Conservation (phyloP, 2,888 invertebrate genomes). For the Pseudococcus longispinus region DNA sequence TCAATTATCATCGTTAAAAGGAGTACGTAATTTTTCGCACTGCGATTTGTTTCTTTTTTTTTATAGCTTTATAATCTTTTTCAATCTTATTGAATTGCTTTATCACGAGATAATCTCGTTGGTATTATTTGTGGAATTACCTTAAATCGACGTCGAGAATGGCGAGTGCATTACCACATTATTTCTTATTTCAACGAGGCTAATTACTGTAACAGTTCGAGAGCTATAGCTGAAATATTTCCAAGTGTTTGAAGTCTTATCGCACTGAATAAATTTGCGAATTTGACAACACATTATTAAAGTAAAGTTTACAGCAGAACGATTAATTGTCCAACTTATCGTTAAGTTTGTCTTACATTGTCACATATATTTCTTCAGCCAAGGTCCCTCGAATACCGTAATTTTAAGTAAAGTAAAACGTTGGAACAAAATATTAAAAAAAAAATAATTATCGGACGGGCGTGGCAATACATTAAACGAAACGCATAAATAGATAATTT, state of each 20-base stretch:
- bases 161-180: background rate
- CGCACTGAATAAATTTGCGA: background rate
- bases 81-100: background rate
- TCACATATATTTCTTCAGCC: background rate
- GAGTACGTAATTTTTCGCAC: background rate
- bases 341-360: background rate
- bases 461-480: background rate
- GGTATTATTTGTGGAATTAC: background rate
- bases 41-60: background rate
- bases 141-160: background rate
- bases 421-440: background rate
- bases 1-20: background rate
- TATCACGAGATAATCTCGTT: background rate
- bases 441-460: conserved; percentile 23
- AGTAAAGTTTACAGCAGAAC: background rate
- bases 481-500: background rate
- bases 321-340: background rate
- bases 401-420: background rate
- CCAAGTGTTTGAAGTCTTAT: background rate
- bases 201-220: background rate
- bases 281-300: conserved; percentile 1
- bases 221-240: background rate
- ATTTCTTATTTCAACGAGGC: background rate
- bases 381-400: background rate
- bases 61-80: background rate